These are phyloP conservation scores for Calephelis nemesis DNA, from an alignment of 1,140 invertebrate species.

Conservation along the genomic window DNA sequence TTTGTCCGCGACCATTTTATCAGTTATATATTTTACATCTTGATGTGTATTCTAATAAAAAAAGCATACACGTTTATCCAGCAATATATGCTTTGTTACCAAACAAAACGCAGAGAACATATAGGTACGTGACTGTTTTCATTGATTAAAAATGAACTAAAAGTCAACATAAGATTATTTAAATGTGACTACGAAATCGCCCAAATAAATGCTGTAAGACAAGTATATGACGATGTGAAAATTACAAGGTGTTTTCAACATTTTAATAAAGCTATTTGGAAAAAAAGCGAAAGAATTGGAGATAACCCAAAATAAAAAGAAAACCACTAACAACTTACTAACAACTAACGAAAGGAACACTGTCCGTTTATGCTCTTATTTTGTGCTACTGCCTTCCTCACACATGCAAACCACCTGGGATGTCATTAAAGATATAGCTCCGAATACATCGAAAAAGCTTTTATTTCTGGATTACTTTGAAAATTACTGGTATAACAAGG, in stretches of 20 bases:
- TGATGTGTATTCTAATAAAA: constrained; percentile 2
- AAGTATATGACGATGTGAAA: neutral
- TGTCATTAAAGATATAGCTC: too few species aligned
- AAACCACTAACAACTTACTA: too few species aligned
- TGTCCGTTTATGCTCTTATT: too few species aligned
- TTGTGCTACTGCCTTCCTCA: too few species aligned
- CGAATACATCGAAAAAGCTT: too few species aligned
- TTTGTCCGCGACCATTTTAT: neutral
- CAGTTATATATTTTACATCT: constrained; percentile 1
- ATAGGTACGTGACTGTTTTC: neutral
- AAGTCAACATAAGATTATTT: neutral
- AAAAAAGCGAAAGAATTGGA: too few species aligned
- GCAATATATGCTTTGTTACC: neutral
- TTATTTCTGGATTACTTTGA: too few species aligned
- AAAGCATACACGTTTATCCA: neutral
- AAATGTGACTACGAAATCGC: neutral
- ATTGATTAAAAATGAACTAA: neutral
- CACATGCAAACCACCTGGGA: too few species aligned
- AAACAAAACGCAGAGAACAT: constrained; percentile 6
- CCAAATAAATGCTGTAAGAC: neutral
- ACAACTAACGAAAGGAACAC: too few species aligned
- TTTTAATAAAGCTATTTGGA: neutral
- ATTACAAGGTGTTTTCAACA: neutral
- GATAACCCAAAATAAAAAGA: too few species aligned
- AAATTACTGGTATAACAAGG: too few species aligned